Evolutionary conservation across 1,140 invertebrate species (phyloP).

Genomic region (Popillia japonica): DNA sequence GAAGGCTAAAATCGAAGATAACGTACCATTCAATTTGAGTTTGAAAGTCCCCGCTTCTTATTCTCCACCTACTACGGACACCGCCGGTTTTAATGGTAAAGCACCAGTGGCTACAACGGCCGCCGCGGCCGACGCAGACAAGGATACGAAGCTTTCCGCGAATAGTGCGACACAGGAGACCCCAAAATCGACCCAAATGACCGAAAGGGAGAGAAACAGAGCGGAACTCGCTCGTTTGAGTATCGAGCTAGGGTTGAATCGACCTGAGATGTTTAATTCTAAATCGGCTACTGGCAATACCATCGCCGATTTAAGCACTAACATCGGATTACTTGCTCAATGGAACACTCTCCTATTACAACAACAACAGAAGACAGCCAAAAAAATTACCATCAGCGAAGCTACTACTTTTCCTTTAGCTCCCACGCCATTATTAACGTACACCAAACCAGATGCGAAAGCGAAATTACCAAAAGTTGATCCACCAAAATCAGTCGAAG

Average conservation of each 20-base stretch:
- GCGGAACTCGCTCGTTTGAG: constrained; percentile 56
- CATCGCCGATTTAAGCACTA: constrained; percentile 48
- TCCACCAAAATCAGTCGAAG: constrained; percentile 61
- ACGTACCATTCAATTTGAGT: constrained; percentile 59
- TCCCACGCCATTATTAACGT: neutral
- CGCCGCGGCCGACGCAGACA: constrained; percentile 37
- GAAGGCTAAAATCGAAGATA: constrained; percentile 62
- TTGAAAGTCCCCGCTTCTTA: constrained; percentile 52
- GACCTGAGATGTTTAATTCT: constrained; percentile 54
- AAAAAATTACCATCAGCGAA: constrained; percentile 40
- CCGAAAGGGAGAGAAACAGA: constrained; percentile 52
- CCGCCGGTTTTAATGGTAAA: constrained; percentile 54
- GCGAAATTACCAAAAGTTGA: constrained; percentile 49
- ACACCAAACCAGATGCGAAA: constrained; percentile 32
- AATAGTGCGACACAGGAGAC: constrained; percentile 46
- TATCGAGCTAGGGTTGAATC: constrained; percentile 56
- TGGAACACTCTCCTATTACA: constrained; percentile 53
- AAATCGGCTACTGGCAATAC: constrained; percentile 42
- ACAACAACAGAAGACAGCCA: constrained; percentile 44
- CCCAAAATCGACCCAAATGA: constrained; percentile 42
- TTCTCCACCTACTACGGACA: constrained; percentile 54
- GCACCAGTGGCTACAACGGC: constrained; percentile 23
- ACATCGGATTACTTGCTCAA: constrained; percentile 49
- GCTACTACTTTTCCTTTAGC: constrained; percentile 40
- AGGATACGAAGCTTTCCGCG: constrained; percentile 37